Evolutionary conservation across 1,140 invertebrate species (phyloP), one percentile per base, ranked within the genome.

Genomic region (Bombus superbus): DNA sequence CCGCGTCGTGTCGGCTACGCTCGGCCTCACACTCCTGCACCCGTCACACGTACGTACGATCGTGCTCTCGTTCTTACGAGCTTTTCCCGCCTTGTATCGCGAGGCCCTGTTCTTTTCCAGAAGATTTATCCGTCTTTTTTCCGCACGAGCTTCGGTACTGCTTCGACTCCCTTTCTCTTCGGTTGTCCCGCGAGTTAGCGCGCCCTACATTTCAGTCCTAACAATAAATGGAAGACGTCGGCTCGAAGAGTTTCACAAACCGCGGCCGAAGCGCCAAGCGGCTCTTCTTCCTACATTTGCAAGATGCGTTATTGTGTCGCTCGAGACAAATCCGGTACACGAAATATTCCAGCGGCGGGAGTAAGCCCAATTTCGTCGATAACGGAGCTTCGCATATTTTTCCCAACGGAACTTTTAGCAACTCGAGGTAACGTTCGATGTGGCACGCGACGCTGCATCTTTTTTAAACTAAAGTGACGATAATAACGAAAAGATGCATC

Each of bases 121-220:
- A 77, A 68, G 35, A 83, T 83, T 64, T 77, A 42, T 62, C 47
- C 44, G 13, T 64, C 47, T 9, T 75, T 62, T 38, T 71, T 69
- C n/a, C 38, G 25, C 9, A 10, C 25, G 18, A n/a, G 53, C 57
- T 75, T 68, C 53, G 47, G 6, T 8, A 5, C 47, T 78, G 59
- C 32, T 42, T 71, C 25, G 57, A 32, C n/a, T 66, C 28, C 64
- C n/a, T 57, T 53, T 4, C 22, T 42, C n/a, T 71, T 25, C 47
- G 5, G 47, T 8, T 18, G 18, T 82, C 44, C 35, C 71, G 38
- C 32, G 2, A 18, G 10, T 47, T 62, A 69, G 4, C 68, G 66
- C 47, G 89, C 64, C 53, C 82, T 81, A 90, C 74, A 87, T 90
- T 89, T 87, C 89, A 83, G 47, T 78, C 80, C n/a, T 68, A 85